These are phyloP conservation scores for Ectemnius lituratus DNA, from an alignment of 2,888 invertebrate species.

Conservation along the genomic window DNA sequence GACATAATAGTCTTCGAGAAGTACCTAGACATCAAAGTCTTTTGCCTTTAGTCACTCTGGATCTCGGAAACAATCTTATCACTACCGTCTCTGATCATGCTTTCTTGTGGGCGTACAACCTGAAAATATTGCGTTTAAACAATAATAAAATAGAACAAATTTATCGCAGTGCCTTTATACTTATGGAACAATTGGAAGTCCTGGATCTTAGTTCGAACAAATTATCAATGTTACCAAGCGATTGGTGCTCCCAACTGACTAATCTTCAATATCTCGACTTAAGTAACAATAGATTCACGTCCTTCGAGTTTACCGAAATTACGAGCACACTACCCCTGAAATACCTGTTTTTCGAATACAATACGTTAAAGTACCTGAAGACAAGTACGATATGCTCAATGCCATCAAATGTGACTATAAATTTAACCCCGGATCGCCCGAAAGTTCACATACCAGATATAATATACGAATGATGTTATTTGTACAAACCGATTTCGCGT, in stretches of 20 bases:
- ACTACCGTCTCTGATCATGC: background rate
- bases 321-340: background rate
- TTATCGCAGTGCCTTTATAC: conserved; percentile 47
- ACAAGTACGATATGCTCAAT: background rate
- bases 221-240: conserved; percentile 48
- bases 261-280: conserved; percentile 60
- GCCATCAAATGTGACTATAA: conserved; percentile 18
- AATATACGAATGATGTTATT: background rate
- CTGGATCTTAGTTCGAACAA: too few relatives aligned
- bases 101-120: background rate
- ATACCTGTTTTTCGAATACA: conserved; percentile 5
- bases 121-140: background rate
- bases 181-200: conserved; percentile 31
- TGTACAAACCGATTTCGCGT: too few relatives aligned
- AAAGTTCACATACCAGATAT: too few relatives aligned
- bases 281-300: conserved; percentile 42
- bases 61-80: background rate
- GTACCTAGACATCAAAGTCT: background rate
- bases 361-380: conserved; percentile 12
- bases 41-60: background rate
- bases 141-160: conserved; percentile 27
- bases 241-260: conserved; percentile 52
- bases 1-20: conserved; percentile 55
- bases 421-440: background rate
- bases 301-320: background rate